Conservation (phyloP, 1,140 invertebrate species). For the Eumeta japonica region DNA sequence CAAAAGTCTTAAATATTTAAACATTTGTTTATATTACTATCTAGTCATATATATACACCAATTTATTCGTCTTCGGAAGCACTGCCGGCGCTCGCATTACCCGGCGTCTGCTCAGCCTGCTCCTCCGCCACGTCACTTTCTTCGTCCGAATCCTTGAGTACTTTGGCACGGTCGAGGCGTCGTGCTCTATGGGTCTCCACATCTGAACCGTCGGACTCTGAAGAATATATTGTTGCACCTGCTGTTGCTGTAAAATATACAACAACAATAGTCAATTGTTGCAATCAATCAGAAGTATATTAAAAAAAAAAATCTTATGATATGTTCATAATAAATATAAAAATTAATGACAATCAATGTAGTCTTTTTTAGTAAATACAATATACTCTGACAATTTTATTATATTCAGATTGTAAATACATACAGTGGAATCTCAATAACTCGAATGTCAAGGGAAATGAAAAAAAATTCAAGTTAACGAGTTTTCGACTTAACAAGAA, state of each 20-base stretch:
- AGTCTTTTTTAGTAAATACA: no score
- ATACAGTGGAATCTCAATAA: no score
- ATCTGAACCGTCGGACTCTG: slow-evolving; percentile 87
- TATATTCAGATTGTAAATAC: no score
- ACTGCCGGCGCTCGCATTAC: neutral
- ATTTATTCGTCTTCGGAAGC: neutral
- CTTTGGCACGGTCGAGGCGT: slow-evolving; percentile 76
- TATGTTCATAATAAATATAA: no score
- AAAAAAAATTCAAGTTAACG: no score
- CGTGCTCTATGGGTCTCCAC: slow-evolving; percentile 76
- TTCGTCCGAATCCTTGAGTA: slow-evolving; percentile 84
- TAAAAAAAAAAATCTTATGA: no score
- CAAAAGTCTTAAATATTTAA: neutral
- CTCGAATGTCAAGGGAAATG: no score
- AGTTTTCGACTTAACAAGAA: no score
- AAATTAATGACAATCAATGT: no score
- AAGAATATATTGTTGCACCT: slow-evolving; percentile 83
- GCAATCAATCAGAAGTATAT: neutral
- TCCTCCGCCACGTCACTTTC: slow-evolving; percentile 37
- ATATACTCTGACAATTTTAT: no score
- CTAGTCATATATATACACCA: neutral
- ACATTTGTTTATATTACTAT: neutral
- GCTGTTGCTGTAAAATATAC: slow-evolving; percentile 36
- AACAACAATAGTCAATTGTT: neutral
- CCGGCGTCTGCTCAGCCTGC: slow-evolving; percentile 23